Evolutionary conservation across 2,797 vertebrate genomes (phyloP).

Genomic region (Sphaeramia orbicularis): DNA sequence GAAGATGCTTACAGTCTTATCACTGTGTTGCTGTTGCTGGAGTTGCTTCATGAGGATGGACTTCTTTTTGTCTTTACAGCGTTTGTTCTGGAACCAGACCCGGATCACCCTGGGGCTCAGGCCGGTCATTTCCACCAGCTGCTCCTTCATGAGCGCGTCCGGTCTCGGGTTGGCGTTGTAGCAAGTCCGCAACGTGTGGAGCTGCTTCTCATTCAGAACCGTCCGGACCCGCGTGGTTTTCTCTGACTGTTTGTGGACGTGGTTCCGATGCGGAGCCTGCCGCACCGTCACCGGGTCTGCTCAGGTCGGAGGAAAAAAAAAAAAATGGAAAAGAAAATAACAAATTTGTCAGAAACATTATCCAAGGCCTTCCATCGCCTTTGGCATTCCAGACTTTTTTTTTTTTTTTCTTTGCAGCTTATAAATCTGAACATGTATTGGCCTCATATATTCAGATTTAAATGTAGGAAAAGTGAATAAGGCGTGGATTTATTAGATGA

Average conservation of each 20-base stretch:
- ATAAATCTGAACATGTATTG: background rate
- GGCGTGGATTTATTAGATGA: too few species aligned
- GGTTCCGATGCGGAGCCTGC: slow-evolving; percentile 89
- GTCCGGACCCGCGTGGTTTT: slow-evolving; percentile 96
- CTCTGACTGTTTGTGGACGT: slow-evolving; percentile 93
- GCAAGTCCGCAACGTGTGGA: slow-evolving; percentile 97
- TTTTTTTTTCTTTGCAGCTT: background rate
- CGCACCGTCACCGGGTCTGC: slow-evolving; percentile 89
- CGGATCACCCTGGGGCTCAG: slow-evolving; percentile 96
- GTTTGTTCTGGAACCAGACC: slow-evolving; percentile 99
- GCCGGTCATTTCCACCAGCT: slow-evolving; percentile 98
- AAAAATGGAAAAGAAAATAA: background rate
- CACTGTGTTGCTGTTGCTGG: slow-evolving; percentile 93
- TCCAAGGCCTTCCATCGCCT: too few species aligned
- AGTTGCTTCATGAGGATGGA: slow-evolving; percentile 96
- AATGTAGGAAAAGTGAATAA: too few species aligned
- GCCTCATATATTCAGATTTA: too few species aligned
- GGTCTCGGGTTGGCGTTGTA: slow-evolving; percentile 98
- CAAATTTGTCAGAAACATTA: background rate
- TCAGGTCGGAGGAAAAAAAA: slow-evolving; percentile 34
- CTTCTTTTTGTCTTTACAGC: slow-evolving; percentile 98
- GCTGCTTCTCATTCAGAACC: slow-evolving; percentile 98
- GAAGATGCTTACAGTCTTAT: slow-evolving; percentile 92
- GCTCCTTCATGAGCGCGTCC: slow-evolving; percentile 98
- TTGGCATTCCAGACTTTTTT: too few species aligned